Evolutionary conservation across 2,888 invertebrate species (phyloP).

Genomic region (Ganaspis brasiliensis): DNA sequence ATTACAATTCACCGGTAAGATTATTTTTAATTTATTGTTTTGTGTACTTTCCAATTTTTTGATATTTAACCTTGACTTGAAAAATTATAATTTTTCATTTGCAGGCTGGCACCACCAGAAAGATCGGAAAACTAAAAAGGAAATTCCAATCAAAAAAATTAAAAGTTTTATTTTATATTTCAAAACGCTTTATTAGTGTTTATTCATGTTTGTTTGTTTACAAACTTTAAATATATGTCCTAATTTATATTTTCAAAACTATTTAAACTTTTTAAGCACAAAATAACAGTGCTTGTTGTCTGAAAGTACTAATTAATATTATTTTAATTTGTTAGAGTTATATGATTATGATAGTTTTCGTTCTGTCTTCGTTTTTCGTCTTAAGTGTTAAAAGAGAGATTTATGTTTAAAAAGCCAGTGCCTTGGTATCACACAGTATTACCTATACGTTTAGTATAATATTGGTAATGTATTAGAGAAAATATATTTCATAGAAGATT

Average conservation of each 20-base stretch:
- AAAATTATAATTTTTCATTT: too few species aligned
- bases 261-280: background rate
- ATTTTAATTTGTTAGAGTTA: background rate
- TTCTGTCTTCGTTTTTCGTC: background rate
- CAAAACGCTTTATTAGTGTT: conserved; percentile 17
- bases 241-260: background rate
- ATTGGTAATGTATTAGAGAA: background rate
- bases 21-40: background rate
- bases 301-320: background rate
- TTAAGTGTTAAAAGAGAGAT: background rate
- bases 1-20: conserved; percentile 84
- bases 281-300: background rate
- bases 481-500: background rate
- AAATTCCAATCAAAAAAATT: conserved; percentile 33
- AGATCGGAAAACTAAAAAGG: conserved; percentile 58
- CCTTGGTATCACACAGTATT: conserved; percentile 5
- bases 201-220: background rate
- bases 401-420: background rate
- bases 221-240: conserved; percentile 2
- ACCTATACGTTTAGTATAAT: background rate
- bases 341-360: background rate
- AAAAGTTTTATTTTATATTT: background rate
- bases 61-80: too few species aligned
- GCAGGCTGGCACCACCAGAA: conserved; percentile 71
- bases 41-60: background rate